Conservation (phyloP, 2,888 invertebrate genomes). For the Plagodis pulveraria region DNA sequence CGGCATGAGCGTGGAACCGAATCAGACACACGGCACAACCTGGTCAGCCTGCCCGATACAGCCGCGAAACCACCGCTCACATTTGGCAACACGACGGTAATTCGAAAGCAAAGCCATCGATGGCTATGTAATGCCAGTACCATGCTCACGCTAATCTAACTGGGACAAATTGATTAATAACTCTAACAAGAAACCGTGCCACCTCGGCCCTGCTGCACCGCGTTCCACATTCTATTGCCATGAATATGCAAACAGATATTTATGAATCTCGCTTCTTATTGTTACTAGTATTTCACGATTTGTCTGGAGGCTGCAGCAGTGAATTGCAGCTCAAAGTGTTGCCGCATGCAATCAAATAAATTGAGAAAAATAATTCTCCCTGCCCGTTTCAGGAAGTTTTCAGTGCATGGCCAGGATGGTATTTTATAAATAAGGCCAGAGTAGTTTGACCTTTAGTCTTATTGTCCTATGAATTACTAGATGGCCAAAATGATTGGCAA, state of each 20-base stretch:
- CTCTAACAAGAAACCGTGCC: slow-evolving; percentile 79
- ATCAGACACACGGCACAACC: slow-evolving; percentile 50
- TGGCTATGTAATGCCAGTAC: slow-evolving; percentile 54
- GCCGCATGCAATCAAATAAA: slow-evolving; percentile 29
- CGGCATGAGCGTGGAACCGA: slow-evolving; percentile 42
- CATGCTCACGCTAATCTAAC: slow-evolving; percentile 74
- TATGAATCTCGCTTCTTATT: slow-evolving; percentile 34
- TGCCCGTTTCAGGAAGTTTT: slow-evolving; percentile 36
- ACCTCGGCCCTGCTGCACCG: slow-evolving; percentile 75
- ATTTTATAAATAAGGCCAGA: slow-evolving; percentile 52
- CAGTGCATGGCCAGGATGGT: slow-evolving; percentile 44
- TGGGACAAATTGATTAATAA: slow-evolving; percentile 79
- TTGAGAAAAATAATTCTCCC: slow-evolving; percentile 18
- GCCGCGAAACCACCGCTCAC: slow-evolving; percentile 55
- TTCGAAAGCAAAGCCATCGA: slow-evolving; percentile 74
- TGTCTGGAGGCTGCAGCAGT: slow-evolving; percentile 20
- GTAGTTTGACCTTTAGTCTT: slow-evolving; percentile 69
- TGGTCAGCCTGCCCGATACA: slow-evolving; percentile 41
- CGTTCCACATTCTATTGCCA: slow-evolving; percentile 73
- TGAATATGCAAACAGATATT: slow-evolving; percentile 73
- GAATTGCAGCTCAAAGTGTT: slow-evolving; percentile 8
- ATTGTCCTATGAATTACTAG: slow-evolving; percentile 77
- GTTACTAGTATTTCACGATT: slow-evolving; percentile 23
- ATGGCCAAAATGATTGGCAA: slow-evolving; percentile 77
- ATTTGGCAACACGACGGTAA: slow-evolving; percentile 67